These are phyloP conservation scores for Amiota communis DNA, from an alignment of 2,888 invertebrate species.

Conservation along the genomic window DNA sequence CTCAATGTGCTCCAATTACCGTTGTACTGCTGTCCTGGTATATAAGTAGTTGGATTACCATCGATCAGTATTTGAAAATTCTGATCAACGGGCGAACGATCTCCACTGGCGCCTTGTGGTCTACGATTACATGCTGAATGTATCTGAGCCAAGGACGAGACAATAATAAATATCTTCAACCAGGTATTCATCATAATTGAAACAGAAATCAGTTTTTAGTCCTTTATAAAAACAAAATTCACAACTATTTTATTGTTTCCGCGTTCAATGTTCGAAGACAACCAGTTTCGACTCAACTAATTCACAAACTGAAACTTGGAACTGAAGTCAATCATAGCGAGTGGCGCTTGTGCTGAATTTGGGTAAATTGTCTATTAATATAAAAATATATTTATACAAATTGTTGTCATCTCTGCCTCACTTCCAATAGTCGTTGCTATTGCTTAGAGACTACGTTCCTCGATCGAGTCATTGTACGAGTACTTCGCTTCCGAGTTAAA, in stretches of 20 bases:
- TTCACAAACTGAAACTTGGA: not conserved
- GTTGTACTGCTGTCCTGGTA: constrained; percentile 82
- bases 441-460: constrained; percentile 38
- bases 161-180: not conserved
- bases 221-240: not conserved
- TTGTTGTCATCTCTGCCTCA: not conserved
- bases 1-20: constrained; percentile 72
- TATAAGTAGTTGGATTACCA: constrained; percentile 80
- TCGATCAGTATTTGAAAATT: constrained; percentile 81
- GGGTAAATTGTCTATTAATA: constrained; percentile 39
- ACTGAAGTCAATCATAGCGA: no score
- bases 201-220: not conserved
- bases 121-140: constrained; percentile 72
- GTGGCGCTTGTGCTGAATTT: constrained; percentile 41
- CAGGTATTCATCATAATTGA: not conserved
- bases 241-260: constrained; percentile 7
- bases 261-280: constrained; percentile 35
- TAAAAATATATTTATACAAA: constrained; percentile 38
- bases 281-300: constrained; percentile 39
- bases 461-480: constrained; percentile 25
- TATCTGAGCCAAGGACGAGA: constrained; percentile 24
- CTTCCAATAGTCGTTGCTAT: no score
- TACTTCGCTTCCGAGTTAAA: constrained; percentile 6
- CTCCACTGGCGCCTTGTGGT: constrained; percentile 74
- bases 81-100: constrained; percentile 77